Base-by-base conservation (phyloP, 2,113 vertebrate genomes). In the Gasterosteus nipponicus region DNA sequence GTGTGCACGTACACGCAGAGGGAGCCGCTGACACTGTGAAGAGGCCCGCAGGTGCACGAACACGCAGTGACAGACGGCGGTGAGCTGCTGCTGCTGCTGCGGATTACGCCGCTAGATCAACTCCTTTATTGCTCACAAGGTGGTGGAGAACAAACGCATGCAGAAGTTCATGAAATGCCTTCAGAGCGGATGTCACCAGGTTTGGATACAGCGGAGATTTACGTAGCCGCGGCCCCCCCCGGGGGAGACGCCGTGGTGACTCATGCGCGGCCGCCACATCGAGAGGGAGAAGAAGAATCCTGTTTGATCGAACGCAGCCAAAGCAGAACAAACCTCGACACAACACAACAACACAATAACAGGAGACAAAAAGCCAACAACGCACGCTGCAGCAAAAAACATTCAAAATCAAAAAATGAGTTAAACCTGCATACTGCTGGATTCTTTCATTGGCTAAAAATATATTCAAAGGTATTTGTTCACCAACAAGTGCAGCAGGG, bases 101-200 rank as follows among this genome's bases (percentile, higher is more conserved):
- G 2, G 19, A 44, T 49, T 38, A 47, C 4, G 62, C 46, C 9
- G 38, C 16, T 18, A 41, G 19, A 58, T 44, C 0, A 0, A 4
- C 44, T 59, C 9, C 51, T 47, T 57, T n/a, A 41, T 35, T 0
- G 41, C 39, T 19, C 1, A n/a, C 29, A 60, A 46, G 19, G 22
- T 53, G 29, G n/a, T 4, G 10, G 70, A 33, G 41, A 22, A 51
- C 18, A 49, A 15, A 59, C 22, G n/a, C 8, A n/a, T 57, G 58
- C 29, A 42, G 65, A 81, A 58, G 67, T 73, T 59, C 26, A 69
- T 61, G 66, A 78, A 84, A 73, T 5, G 42, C 4, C 53, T 15
- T 42, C 26, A 16, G 9, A 35, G 29, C 38, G 38, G 15, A 7
- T 7, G 56, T 49, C 57, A 16, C 29, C n/a, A 8, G 15, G 38